Evolutionary conservation across 2,113 vertebrate genomes (phyloP).

Genomic region (Sminthopsis crassicaudata): DNA sequence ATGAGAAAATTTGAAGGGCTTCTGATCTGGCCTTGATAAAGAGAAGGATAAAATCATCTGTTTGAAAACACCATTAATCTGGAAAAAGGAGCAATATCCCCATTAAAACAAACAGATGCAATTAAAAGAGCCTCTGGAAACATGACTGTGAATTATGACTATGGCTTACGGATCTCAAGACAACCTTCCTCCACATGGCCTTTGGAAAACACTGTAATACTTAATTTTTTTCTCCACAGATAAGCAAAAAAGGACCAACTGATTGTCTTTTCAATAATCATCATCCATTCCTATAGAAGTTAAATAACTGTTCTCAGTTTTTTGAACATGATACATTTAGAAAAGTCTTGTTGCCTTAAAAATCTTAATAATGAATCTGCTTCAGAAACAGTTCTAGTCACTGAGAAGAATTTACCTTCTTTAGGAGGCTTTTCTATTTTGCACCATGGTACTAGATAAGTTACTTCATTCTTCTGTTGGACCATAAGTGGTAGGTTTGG

Average conservation of each 20-base stretch:
- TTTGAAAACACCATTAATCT: not conserved
- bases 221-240: constrained; percentile 22
- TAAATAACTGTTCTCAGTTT: not conserved
- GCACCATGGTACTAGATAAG: constrained; percentile 94
- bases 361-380: not conserved
- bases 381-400: not conserved
- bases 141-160: not conserved
- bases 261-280: not conserved
- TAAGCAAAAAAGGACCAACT: not conserved
- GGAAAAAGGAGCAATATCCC: not conserved
- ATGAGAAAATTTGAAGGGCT: not conserved
- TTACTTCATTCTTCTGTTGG: constrained; percentile 90
- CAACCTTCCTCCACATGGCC: not conserved
- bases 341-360: constrained; percentile 24
- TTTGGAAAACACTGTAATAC: constrained; percentile 33
- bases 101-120: not conserved
- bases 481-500: constrained; percentile 84
- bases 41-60: not conserved
- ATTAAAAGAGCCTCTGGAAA: not conserved
- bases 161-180: constrained; percentile 37
- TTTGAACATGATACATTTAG: constrained; percentile 8
- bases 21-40: not conserved
- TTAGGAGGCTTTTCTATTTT: constrained; percentile 87
- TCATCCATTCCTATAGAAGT: not conserved
- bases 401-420: constrained; percentile 84